Percentiles rank a stretch among this genome's conserved stretches.
phyloP scores from a whole-genome alignment of 2,888 invertebrate genomes.

The Bruchidius siliquastri region DNA sequence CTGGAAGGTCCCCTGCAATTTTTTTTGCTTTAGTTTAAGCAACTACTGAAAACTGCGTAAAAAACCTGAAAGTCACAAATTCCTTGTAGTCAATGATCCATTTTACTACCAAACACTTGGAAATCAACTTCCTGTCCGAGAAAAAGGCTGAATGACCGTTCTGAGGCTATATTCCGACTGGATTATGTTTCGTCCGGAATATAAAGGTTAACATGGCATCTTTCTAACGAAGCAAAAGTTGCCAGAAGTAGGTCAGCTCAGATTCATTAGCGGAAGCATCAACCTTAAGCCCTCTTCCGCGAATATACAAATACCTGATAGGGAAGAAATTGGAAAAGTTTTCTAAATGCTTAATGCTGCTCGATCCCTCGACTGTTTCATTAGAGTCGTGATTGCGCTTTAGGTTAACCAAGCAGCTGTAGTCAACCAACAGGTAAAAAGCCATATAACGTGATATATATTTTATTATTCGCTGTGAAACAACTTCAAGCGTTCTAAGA shows the following conservation, averaged over 20 bases:
- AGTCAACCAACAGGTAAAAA: background rate
- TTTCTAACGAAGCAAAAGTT: background rate
- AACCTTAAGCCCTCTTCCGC: background rate
- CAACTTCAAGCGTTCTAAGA: no score
- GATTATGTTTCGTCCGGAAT: background rate
- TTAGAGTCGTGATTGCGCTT: background rate
- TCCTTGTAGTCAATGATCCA: no score
- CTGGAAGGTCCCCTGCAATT: no score
- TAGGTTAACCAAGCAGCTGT: background rate
- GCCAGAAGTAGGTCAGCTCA: background rate
- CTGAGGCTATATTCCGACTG: no score
- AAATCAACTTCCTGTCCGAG: no score
- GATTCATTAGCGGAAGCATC: background rate
- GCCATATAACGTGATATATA: no score
- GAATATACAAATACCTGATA: background rate
- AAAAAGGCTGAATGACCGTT: no score
- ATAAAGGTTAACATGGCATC: background rate
- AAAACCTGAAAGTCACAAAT: no score
- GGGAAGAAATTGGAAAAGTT: background rate
- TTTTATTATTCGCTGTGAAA: no score
- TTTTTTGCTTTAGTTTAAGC: no score
- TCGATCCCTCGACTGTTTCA: background rate
- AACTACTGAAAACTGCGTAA: no score
- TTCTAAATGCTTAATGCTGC: background rate
- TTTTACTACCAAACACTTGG: no score